Conservation (phyloP, 2,113 vertebrate genomes). For the Neogale vison region DNA sequence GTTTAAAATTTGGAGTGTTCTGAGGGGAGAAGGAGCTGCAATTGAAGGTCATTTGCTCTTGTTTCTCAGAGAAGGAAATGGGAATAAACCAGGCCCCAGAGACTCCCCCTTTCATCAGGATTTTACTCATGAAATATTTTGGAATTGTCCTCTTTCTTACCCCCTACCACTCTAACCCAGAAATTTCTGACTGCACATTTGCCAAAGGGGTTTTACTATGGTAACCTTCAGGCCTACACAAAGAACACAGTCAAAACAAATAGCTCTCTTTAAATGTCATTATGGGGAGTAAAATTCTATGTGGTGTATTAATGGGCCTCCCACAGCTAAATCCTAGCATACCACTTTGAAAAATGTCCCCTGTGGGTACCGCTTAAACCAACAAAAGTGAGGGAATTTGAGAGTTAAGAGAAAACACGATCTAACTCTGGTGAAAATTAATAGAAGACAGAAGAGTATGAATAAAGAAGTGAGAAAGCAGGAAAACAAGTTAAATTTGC, state of each 20-base stretch:
- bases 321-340: slow-evolving; percentile 80
- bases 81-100: slow-evolving; percentile 31
- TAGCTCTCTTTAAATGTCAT: slow-evolving; percentile 81
- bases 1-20: background rate
- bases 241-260: slow-evolving; percentile 82
- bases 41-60: slow-evolving; percentile 18
- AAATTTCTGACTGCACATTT: slow-evolving; percentile 74
- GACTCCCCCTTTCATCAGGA: slow-evolving; percentile 40
- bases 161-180: slow-evolving; percentile 67
- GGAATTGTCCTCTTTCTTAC: slow-evolving; percentile 65
- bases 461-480: slow-evolving; percentile 75
- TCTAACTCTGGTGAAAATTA: slow-evolving; percentile 73
- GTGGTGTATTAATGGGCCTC: slow-evolving; percentile 82
- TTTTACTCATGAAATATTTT: slow-evolving; percentile 69
- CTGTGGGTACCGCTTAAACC: slow-evolving; percentile 80
- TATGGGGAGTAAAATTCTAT: slow-evolving; percentile 81
- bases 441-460: slow-evolving; percentile 71
- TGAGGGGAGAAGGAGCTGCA: background rate
- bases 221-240: slow-evolving; percentile 76
- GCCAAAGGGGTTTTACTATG: slow-evolving; percentile 78
- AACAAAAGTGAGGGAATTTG: slow-evolving; percentile 81
- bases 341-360: slow-evolving; percentile 82
- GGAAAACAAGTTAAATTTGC: slow-evolving; percentile 74
- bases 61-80: slow-evolving; percentile 51
- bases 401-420: slow-evolving; percentile 75